Conservation (phyloP, 2,113 vertebrate species). For the Triplophysa tibetana region DNA sequence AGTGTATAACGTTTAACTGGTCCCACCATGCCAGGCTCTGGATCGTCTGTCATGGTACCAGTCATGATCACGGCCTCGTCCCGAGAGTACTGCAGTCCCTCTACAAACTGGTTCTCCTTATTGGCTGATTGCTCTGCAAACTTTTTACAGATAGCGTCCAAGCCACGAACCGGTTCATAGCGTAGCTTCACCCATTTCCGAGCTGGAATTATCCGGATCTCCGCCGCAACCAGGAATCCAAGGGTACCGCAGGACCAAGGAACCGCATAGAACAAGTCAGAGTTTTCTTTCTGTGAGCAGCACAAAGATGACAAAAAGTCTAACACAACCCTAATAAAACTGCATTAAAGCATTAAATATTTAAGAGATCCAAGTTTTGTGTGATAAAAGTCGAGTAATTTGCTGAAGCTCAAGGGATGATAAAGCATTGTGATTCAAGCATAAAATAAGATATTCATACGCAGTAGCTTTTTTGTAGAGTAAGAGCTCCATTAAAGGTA, state of each 20-base stretch:
- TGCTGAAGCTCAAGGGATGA: too few species aligned
- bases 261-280: conserved; percentile 94
- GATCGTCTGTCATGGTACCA: conserved; percentile 85
- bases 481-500: too few species aligned
- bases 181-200: conserved; percentile 85
- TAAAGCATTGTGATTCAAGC: too few species aligned
- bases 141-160: conserved; percentile 85
- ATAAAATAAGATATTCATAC: too few species aligned
- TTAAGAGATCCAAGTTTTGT: background rate
- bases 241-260: conserved; percentile 98
- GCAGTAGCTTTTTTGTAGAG: too few species aligned
- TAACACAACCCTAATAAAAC: background rate
- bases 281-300: conserved; percentile 86
- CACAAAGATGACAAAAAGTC: background rate
- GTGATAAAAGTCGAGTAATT: background rate
- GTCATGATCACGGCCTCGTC: conserved; percentile 96
- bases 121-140: conserved; percentile 83
- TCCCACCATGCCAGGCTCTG: conserved; percentile 84
- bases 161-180: conserved; percentile 84
- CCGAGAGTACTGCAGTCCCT: conserved; percentile 87
- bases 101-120: conserved; percentile 89
- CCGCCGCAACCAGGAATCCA: conserved; percentile 95
- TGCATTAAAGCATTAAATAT: background rate
- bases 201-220: conserved; percentile 92
- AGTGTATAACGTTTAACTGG: background rate